Evolutionary conservation across 2,888 invertebrate species (phyloP), one percentile per base, ranked within the genome.

Genomic region (Vannuccia rotundouncinata): DNA sequence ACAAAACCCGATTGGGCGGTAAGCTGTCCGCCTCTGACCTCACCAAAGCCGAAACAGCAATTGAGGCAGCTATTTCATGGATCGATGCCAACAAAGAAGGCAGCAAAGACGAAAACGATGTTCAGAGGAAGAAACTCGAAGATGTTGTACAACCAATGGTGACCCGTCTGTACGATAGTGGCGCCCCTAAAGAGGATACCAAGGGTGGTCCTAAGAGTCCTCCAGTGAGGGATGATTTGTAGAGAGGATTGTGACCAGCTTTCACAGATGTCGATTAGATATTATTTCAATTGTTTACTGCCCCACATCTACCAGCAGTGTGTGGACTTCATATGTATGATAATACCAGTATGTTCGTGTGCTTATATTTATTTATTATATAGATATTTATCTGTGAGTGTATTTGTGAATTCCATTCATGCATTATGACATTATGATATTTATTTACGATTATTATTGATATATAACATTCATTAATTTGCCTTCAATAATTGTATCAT

Each of bases 61-160:
- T 98, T 83, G 29, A 27, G 10, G 74, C 66, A n/a, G 59, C 95
- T 83, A 97, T 99, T 88, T 95, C 96, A 86, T 99, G 98, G 98
- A 90, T 99, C 83, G 97, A 99, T 89, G 92, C 93, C 84, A 96
- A 99, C 89, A 93, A 93, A 85, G 95, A 96, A 85, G 93, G 94
- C 0, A 95, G 95, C 82, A 91, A 93, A 0, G 95, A 95, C 84
- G 95, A 95, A 81, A 94, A 93, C 90, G 94, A 95, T 89, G 93
- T 93, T 86, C 95, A 96, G 88, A 97, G 90, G 92, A 95, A 97
- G 88, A 92, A 94, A 83, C 90, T 99, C 77, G 95, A 97, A 87
- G 93, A 94, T 84, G 91, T 96, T 59, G 95, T 96, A 0, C 95
- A 97, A 87, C 99, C 99, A 5, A 98, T 99, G 87, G 94, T 97